phyloP scores from a whole-genome alignment of 2,888 invertebrate genomes.

The Drosophila seclusa region DNA sequence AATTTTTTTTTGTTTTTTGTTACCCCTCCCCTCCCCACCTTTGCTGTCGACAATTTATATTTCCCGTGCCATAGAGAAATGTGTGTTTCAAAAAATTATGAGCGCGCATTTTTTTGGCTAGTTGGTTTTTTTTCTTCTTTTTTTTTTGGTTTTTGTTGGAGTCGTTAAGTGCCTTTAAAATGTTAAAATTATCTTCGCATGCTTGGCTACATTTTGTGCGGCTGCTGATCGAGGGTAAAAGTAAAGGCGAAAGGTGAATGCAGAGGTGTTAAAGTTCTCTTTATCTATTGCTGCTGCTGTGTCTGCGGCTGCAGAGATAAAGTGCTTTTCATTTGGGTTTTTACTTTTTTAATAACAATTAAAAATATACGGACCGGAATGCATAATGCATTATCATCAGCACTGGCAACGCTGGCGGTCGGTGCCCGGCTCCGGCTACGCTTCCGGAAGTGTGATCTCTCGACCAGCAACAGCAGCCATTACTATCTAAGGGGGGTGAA shows the following conservation, averaged over 20 bases:
- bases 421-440: slow-evolving; percentile 33
- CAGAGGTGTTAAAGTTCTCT: slow-evolving; percentile 69
- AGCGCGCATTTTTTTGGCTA: slow-evolving; percentile 52
- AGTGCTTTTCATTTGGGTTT: slow-evolving; percentile 45
- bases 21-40: slow-evolving; percentile 21
- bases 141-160: slow-evolving; percentile 35
- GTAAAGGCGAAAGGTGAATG: slow-evolving; percentile 15
- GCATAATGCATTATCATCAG: slow-evolving; percentile 76
- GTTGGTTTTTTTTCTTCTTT: slow-evolving; percentile 21
- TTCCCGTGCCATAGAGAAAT: slow-evolving; percentile 63
- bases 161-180: slow-evolving; percentile 72
- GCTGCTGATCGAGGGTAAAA: slow-evolving; percentile 38
- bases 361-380: slow-evolving; percentile 55
- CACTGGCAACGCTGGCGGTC: slow-evolving; percentile 65
- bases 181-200: slow-evolving; percentile 71
- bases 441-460: slow-evolving; percentile 55
- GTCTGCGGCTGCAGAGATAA: slow-evolving; percentile 39
- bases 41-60: slow-evolving; percentile 67
- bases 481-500: background rate
- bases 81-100: slow-evolving; percentile 55
- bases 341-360: slow-evolving; percentile 61
- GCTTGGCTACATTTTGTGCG: slow-evolving; percentile 55
- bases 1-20: slow-evolving; percentile 54
- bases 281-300: slow-evolving; percentile 42
- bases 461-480: slow-evolving; percentile 48